Evolutionary conservation across 2,797 vertebrate species (phyloP), one percentile per base, ranked within the genome.

Genomic region (Anabas testudineus): DNA sequence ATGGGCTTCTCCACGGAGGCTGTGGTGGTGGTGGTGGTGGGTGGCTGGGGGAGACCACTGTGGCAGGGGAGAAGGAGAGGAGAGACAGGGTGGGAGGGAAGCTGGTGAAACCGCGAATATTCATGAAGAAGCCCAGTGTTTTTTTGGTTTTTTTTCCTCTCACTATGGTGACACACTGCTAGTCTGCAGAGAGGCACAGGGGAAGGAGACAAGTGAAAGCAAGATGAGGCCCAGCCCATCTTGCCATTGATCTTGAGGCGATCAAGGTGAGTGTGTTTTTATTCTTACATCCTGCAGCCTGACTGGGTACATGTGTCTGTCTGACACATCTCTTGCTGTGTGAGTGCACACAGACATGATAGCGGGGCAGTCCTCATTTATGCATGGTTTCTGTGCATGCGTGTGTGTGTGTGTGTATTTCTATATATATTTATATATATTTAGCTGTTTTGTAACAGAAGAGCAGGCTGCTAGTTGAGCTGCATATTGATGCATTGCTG

Each of bases 231-330:
- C 82, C 81, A 68, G 78, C 84, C 85, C 85, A 81, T 85, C 86
- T 78, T 60, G 46, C 72, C 83, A 80, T 76, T 90, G 83, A 89
- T 91, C 87, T 90, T 88, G 77, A 88, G 78, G 74, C 80, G 64
- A 91, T 84, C 86, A 91, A 93, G 92, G 92, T 93, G 91, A 93
- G 89, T 79, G 86, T 87, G 71, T 46, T 79, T 86, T 83, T 62
- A 73, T 85, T 55, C 66, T 71, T 66, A 65, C 78, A 78, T 80
- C 80, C 80, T 82, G 74, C 81, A 81, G 83, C 60, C 45, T 73
- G 61, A 53, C 39, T 55, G 28, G 58, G 57, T 54, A 24, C 58
- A 48, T 32, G 77, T 78, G 72, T 65, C 4, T 51, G 61, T 78
- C 58, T 81, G 62, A 69, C 61, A 81, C 52, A 66, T 67, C 57